Evolutionary conservation across 2,113 vertebrate genomes (phyloP), one percentile per base, ranked within the genome.

Genomic region (Mustelus asterias): DNA sequence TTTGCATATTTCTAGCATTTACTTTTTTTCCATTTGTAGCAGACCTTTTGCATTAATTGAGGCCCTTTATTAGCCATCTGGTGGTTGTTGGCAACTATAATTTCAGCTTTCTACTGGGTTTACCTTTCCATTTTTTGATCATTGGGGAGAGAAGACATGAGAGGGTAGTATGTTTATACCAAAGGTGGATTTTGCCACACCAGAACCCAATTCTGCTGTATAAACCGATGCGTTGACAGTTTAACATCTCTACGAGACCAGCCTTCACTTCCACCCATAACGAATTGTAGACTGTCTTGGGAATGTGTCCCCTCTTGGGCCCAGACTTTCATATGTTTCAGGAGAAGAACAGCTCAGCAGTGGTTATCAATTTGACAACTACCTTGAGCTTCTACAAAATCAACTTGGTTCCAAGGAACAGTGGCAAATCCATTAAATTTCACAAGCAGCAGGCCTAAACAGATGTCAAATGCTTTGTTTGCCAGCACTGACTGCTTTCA

Each of bases 1-100:
- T 83, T 83, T 65, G 89, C 89, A 65, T 63, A 20, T 63, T 63
- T 92, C 89, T 65, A n/a, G 60, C 89, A 92, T 65, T 92, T n/a
- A n/a, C 54, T 88, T 83, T 83, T 37, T 9, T 80, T 37, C 29
- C 76, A 37, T 83, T 83, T 83, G 78, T 41, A 37, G n/a, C 18
- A 18, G 26, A 26, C 7, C 33, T 63, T 60, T 63, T n/a, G 20
- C 33, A 37, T 93, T 63, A 93, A 37, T 37, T 93, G 37, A 63
- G 26, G 0, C 54, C 3, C 54, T 89, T 11, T 14, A 90, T 90
- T 60, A 60, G 13, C 54, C 29, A 90, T 11, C 48, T 83, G 7
- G 22, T 88, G 44, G 86, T 26, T 58, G 24, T 26, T 26, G 88
- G 85, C 85, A 88, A 8, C 83, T 22, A 44, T 37, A 24, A 24